A percentile compares a stretch with the other conserved stretches of the same genome.
Conservation (phyloP, 2,113 vertebrate species). For the Hydrolagus affinis region DNA sequence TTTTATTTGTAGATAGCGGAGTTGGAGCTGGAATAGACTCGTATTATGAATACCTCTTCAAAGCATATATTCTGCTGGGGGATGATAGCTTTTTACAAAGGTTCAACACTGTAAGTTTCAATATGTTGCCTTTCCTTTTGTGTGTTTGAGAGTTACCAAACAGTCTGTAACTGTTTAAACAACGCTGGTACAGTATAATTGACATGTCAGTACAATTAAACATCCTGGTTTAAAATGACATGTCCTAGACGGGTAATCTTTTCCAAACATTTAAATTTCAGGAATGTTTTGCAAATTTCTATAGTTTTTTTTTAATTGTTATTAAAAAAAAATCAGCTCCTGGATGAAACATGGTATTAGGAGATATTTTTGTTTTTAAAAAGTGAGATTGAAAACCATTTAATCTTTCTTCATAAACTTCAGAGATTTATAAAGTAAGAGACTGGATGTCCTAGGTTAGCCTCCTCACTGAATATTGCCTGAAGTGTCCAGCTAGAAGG, state of each 20-base stretch:
- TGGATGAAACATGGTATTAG: not conserved
- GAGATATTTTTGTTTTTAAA: not conserved
- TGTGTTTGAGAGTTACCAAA: not conserved
- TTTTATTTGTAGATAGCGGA: constrained; percentile 72
- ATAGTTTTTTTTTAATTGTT: not conserved
- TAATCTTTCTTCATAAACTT: not conserved
- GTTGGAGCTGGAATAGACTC: constrained; percentile 97
- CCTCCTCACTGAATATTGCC: no score
- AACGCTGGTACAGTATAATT: not conserved
- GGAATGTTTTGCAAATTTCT: not conserved
- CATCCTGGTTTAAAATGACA: not conserved
- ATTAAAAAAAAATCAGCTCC: not conserved
- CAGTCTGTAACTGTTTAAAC: not conserved
- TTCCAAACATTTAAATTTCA: not conserved
- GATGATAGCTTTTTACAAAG: constrained; percentile 90
- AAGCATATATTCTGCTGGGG: constrained; percentile 91
- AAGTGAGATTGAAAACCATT: not conserved
- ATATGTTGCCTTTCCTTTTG: not conserved
- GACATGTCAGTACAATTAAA: not conserved
- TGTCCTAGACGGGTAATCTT: not conserved
- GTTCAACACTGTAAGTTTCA: constrained; percentile 83
- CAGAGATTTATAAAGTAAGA: not conserved
- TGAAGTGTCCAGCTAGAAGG: no score
- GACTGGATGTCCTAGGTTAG: no score
- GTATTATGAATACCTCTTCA: constrained; percentile 94